Evolutionary conservation across 2,797 vertebrate species (phyloP).

Genomic region (Pachyuromys duprasi): DNA sequence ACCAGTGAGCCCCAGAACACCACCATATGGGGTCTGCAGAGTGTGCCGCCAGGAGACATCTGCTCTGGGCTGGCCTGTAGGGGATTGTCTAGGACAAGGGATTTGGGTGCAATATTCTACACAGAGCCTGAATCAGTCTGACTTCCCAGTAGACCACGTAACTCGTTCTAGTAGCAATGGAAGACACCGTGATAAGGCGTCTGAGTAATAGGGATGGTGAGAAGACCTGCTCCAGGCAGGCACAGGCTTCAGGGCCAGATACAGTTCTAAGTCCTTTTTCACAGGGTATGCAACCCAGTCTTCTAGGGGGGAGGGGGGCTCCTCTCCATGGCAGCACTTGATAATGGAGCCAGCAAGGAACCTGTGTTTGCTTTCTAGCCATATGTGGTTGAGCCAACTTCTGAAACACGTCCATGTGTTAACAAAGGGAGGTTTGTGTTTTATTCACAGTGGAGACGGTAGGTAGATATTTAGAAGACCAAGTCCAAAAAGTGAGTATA

Average conservation of each 20-base stretch:
- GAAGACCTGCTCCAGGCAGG: neutral
- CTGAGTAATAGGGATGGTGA: too few relatives aligned
- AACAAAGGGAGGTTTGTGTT: neutral
- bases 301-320: neutral
- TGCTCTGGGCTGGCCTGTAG: accelerated
- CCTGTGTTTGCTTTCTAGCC: neutral
- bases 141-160: neutral
- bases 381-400: neutral
- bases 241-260: neutral
- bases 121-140: neutral
- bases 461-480: neutral
- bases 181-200: neutral
- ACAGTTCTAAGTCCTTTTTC: neutral
- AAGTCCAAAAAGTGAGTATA: neutral
- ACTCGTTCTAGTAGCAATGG: neutral
- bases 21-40: accelerated
- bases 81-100: neutral
- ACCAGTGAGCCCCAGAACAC: accelerated
- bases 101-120: accelerated
- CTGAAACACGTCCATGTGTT: neutral
- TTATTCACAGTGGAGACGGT: neutral
- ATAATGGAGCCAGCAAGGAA: neutral
- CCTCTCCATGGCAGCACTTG: neutral
- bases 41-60: accelerated
- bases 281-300: neutral